These are phyloP conservation scores for Dendrolimus houi DNA, from an alignment of 2,888 invertebrate species.

Conservation along the genomic window DNA sequence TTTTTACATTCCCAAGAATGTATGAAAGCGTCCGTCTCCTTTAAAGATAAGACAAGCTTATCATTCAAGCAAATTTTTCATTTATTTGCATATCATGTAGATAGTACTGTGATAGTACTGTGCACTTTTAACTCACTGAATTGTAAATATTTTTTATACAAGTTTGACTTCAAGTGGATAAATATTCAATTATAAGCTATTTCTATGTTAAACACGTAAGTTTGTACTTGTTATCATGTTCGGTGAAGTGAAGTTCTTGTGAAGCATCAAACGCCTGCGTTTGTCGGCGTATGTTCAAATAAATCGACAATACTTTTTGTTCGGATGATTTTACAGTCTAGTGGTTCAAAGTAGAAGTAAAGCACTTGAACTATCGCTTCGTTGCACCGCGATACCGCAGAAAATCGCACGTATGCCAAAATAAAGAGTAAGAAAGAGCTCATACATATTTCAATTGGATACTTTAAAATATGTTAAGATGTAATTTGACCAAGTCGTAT, in stretches of 20 bases:
- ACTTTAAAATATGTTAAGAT: too few relatives aligned
- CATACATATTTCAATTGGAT: background rate
- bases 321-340: conserved; percentile 64
- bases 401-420: conserved; percentile 30
- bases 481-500: too few relatives aligned
- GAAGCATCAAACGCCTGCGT: conserved; percentile 22
- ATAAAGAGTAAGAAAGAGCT: background rate
- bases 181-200: conserved; percentile 29
- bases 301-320: conserved; percentile 23
- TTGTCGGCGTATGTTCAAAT: conserved; percentile 46
- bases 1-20: too few relatives aligned
- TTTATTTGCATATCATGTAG: too few relatives aligned
- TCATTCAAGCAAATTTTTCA: too few relatives aligned
- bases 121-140: too few relatives aligned
- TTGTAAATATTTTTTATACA: background rate
- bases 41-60: too few relatives aligned
- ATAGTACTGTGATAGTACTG: too few relatives aligned
- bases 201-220: conserved; percentile 7
- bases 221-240: conserved; percentile 7
- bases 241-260: too few relatives aligned
- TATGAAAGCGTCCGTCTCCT: too few relatives aligned
- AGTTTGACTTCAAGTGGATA: conserved; percentile 33
- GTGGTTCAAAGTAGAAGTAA: conserved; percentile 39
- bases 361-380: conserved; percentile 37
- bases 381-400: conserved; percentile 51